Base-by-base conservation (phyloP, 2,888 invertebrate genomes). In the Diogma glabrata region DNA sequence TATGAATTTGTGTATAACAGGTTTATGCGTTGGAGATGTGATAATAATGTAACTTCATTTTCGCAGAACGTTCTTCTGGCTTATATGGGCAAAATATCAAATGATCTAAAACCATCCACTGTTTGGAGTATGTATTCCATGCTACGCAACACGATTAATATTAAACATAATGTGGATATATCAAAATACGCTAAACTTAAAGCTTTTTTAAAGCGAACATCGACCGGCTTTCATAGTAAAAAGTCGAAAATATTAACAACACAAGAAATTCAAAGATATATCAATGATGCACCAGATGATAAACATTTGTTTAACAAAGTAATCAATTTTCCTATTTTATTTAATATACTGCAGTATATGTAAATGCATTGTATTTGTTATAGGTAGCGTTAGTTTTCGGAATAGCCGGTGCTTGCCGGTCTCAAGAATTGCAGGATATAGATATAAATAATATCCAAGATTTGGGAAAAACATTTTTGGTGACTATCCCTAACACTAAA, bases 201-300 rank as follows among this genome's bases (percentile, higher is more conserved):
- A n/a, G 55, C 52, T 7, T 61, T 61, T 47, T 52, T 63, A 33
- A 62, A 60, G 55, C 54, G 57, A 43, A 56, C 58, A 46, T 53
- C 55, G 12, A 53, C 55, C n/a, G 63, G 62, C 23, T 63, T 59
- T 54, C 17, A 30, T 38, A 50, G 59, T 30, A 63, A 63, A 55
- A 61, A 62, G 54, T 57, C 63, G 4, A 58, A 59, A 53, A 55
- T 52, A 16, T 61, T 64, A 14, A 57, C 61, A 9, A 51, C 57
- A 20, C 54, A 59, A 26, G 54, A 64, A 50, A 52, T 63, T n/a
- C 52, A 57, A 20, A 52, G 54, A 49, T 62, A 61, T 52, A 30
- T 61, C 17, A 47, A 49, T 12, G 52, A 58, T 33, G 61, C 61
- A 23, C 58, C 59, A 1, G 59, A 62, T 53, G 36, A 51, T n/a